These are phyloP conservation scores for Tupiocoris notatus DNA, from an alignment of 2,888 invertebrate genomes.

Conservation along the genomic window DNA sequence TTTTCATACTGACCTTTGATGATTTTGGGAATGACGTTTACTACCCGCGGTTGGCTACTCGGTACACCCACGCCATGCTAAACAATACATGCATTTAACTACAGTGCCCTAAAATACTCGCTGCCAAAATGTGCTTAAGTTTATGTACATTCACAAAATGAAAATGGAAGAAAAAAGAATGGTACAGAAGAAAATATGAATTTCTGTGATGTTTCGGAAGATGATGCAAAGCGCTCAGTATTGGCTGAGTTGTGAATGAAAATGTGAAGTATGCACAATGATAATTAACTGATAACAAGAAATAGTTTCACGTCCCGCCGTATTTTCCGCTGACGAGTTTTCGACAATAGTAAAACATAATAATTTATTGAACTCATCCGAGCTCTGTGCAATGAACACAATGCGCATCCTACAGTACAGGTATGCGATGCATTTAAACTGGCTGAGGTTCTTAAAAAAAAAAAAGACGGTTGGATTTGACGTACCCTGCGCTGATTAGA, in stretches of 20 bases:
- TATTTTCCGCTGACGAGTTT: too few species aligned
- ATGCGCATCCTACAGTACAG: too few species aligned
- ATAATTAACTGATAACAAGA: too few species aligned
- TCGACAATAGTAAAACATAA: background rate
- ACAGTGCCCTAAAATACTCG: conserved; percentile 45
- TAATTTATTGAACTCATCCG: too few species aligned
- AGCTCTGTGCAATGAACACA: too few species aligned
- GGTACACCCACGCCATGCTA: conserved; percentile 47
- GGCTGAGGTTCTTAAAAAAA: too few species aligned
- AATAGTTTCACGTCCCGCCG: too few species aligned
- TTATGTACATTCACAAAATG: conserved; percentile 36
- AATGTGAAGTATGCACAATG: background rate
- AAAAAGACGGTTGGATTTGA: too few species aligned
- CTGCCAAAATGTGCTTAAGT: conserved; percentile 15
- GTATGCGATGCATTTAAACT: too few species aligned
- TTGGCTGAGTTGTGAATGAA: too few species aligned
- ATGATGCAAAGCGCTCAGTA: background rate
- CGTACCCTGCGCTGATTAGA: too few species aligned
- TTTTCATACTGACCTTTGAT: conserved; percentile 43
- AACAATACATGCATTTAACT: conserved; percentile 47
- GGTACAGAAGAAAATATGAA: background rate
- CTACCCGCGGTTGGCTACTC: conserved; percentile 46
- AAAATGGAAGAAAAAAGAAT: conserved; percentile 10
- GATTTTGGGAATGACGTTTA: conserved; percentile 47
- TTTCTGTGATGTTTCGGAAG: background rate